A percentile compares a stretch with the other conserved stretches of the same genome.
Evolutionary conservation across 2,113 vertebrate species (phyloP).

Genomic region (Triplophysa rosa): DNA sequence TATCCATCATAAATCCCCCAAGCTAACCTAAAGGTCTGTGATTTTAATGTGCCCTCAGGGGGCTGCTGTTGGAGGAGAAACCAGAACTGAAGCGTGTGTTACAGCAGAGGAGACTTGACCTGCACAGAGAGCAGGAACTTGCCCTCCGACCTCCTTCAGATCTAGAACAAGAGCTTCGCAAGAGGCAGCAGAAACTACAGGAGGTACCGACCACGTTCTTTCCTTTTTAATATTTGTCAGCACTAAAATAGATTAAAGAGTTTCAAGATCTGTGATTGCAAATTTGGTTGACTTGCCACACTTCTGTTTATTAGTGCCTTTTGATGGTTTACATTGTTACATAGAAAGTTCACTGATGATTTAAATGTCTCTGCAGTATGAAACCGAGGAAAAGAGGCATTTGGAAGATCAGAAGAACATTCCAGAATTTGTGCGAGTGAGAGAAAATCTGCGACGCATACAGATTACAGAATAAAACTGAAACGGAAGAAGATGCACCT

Average conservation of each 20-base stretch:
- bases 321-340: too few species aligned
- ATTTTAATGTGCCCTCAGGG: conserved; percentile 57
- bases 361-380: conserved; percentile 64
- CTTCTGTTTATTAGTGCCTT: too few species aligned
- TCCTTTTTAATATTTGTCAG: neutral
- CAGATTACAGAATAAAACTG: conserved; percentile 30
- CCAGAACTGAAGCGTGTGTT: conserved; percentile 73
- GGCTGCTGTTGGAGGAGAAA: conserved; percentile 72
- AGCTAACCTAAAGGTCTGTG: neutral
- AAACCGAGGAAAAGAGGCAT: conserved; percentile 67
- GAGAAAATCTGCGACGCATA: conserved; percentile 73
- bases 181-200: conserved; percentile 74
- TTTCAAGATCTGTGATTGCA: too few species aligned
- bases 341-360: neutral
- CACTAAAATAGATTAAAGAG: neutral
- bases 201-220: conserved; percentile 62
- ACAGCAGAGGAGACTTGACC: conserved; percentile 71
- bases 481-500: neutral
- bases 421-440: conserved; percentile 77
- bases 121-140: conserved; percentile 72
- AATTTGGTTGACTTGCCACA: neutral
- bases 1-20: too few species aligned
- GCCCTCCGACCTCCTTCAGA: conserved; percentile 67
- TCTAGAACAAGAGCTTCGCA: conserved; percentile 78
- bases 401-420: conserved; percentile 60